A percentile compares a stretch with the other conserved stretches of the same genome.
Evolutionary conservation across 2,113 vertebrate species (phyloP).

Genomic region (Microcebus ravelobensis): DNA sequence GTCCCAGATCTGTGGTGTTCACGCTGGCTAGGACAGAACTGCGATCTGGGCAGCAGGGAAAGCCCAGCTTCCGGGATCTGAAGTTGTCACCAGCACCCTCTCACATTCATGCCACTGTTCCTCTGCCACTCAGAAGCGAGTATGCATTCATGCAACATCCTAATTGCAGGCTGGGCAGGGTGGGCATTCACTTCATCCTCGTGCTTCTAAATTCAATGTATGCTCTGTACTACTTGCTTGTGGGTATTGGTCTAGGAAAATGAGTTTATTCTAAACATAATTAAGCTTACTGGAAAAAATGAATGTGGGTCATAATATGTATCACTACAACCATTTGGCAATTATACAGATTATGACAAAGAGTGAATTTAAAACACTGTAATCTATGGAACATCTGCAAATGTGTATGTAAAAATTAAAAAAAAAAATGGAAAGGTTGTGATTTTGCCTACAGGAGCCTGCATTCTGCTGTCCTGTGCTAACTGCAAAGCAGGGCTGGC

Average conservation of each 20-base stretch:
- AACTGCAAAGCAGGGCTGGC: not conserved
- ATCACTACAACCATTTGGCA: not conserved
- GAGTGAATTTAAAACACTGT: not conserved
- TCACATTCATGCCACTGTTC: not conserved
- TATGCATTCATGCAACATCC: not conserved
- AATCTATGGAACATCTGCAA: not conserved
- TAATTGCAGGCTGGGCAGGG: not conserved
- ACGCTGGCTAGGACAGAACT: not conserved
- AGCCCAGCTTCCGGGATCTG: not conserved
- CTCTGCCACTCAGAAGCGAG: not conserved
- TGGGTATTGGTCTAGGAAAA: not conserved
- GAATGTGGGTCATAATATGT: not conserved
- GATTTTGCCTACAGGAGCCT: not conserved
- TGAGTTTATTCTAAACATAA: not conserved
- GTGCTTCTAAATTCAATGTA: not conserved
- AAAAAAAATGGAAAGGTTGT: not conserved
- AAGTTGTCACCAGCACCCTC: not conserved
- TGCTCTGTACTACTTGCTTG: not conserved
- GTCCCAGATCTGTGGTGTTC: not conserved
- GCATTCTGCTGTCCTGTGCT: not conserved
- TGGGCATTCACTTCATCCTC: not conserved
- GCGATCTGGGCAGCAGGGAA: accelerated
- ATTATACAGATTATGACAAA: not conserved
- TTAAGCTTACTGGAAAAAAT: not conserved
- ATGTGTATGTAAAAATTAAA: not conserved